These are phyloP conservation scores for Microtus montanus DNA, from an alignment of 2,113 vertebrate genomes.

Conservation along the genomic window DNA sequence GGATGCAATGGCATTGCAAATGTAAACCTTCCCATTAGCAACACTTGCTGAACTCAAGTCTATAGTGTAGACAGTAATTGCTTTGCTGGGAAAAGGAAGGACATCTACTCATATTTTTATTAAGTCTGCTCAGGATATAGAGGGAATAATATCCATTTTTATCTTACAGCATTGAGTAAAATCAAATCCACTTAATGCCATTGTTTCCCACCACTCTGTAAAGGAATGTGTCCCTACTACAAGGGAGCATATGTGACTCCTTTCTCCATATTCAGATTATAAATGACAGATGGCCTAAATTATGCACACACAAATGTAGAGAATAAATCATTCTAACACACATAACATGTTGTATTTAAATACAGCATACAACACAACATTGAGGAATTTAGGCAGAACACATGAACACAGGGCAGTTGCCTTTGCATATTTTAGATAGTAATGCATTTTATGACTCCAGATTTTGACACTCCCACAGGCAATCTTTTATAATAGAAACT, in stretches of 20 bases:
- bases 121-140: neutral
- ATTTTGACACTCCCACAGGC: neutral
- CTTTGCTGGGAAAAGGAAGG: conserved; percentile 19
- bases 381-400: neutral
- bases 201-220: neutral
- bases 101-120: neutral
- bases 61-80: neutral
- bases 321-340: neutral
- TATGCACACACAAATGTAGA: neutral
- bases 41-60: conserved; percentile 40
- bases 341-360: neutral
- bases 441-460: neutral
- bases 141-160: neutral
- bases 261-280: neutral
- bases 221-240: neutral
- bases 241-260: neutral
- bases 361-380: neutral
- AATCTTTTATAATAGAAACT: neutral
- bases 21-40: conserved; percentile 44
- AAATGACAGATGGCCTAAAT: neutral
- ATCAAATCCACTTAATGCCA: neutral
- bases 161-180: neutral
- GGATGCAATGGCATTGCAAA: neutral
- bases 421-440: neutral
- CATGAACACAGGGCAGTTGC: neutral